Base-by-base conservation (phyloP, 2,888 invertebrate species). In the Acronicta leporina region DNA sequence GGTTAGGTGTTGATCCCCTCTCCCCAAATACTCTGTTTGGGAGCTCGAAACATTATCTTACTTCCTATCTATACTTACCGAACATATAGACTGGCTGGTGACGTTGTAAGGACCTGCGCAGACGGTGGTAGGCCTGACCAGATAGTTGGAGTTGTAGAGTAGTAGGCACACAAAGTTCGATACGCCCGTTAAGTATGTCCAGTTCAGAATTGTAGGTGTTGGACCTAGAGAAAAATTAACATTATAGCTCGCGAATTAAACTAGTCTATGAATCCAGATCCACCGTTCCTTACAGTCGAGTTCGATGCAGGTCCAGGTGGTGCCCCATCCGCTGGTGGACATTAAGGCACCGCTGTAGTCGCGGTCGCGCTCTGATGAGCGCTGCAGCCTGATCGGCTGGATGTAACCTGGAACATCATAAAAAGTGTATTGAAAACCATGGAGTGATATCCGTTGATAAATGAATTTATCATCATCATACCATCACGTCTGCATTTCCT, bases 281-380 rank as follows among this genome's bases (percentile, higher is more conserved):
- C 38, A 38, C 7, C n/a, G 6, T n/a, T 38, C 38, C 60, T 68
- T 56, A 69, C 68, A 69, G 16, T 16, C 15, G 8, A 45, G 10
- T 6, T 69, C 53, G 5, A 8, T 33, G 11, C 69, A 44, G 41
- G 88, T 88, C 90, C 89, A 90, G 7, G 85, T 88, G 16, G 81
- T 81, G 8, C 92, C 92, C 91, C 91, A 92, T 0, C 92, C 92
- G 41, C 87, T 87, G 50, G 91, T 89, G 2, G 78, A 76, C 48
- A 91, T 78, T 42, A 59, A 52, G 5, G 76, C 61, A 0, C 77
- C 81, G 0, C 63, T 64, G 75, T 91, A 92, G 77, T 91, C 80
- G 27, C 75, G 79, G 63, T 87, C 55, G 68, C 41, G 84, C 55
- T 90, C 85, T 0, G 27, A 68, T 0, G 85, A 83, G 0, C 82